These are phyloP conservation scores for Phainopepla nitens DNA, from an alignment of 2,113 vertebrate genomes.

Conservation along the genomic window DNA sequence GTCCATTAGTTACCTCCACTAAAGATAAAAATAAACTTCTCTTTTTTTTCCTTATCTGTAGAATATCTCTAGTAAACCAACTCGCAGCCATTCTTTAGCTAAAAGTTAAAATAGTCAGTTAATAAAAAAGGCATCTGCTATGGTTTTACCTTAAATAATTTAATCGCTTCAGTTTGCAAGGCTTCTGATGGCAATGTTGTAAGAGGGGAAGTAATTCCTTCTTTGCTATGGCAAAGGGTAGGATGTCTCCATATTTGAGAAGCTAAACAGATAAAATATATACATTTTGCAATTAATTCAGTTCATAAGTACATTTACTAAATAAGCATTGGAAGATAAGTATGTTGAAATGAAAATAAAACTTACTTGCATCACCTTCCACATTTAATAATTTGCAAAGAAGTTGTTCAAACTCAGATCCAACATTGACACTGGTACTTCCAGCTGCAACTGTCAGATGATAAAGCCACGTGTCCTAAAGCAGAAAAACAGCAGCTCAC, in stretches of 20 bases:
- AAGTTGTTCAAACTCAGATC: constrained; percentile 95
- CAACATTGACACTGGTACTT: constrained; percentile 81
- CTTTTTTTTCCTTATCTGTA: background rate
- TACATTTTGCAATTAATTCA: background rate
- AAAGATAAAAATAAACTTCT: background rate
- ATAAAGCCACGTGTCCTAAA: constrained; percentile 91
- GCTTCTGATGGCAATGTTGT: constrained; percentile 95
- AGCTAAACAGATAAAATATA: constrained; percentile 65
- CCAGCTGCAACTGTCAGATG: constrained; percentile 92
- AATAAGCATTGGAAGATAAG: background rate
- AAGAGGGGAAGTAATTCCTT: constrained; percentile 88
- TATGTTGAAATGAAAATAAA: background rate
- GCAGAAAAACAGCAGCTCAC: constrained; percentile 22
- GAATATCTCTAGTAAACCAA: background rate
- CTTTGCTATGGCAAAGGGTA: constrained; percentile 92
- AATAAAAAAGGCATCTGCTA: background rate
- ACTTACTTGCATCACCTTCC: constrained; percentile 89
- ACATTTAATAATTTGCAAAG: constrained; percentile 86
- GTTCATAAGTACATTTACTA: background rate
- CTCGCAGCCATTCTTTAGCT: background rate
- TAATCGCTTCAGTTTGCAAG: constrained; percentile 94
- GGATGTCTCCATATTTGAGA: constrained; percentile 93
- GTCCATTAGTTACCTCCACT: background rate
- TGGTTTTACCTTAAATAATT: constrained; percentile 91
- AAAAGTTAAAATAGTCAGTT: background rate